Conservation (phyloP, 1,140 invertebrate species). For the Diprion similis region DNA sequence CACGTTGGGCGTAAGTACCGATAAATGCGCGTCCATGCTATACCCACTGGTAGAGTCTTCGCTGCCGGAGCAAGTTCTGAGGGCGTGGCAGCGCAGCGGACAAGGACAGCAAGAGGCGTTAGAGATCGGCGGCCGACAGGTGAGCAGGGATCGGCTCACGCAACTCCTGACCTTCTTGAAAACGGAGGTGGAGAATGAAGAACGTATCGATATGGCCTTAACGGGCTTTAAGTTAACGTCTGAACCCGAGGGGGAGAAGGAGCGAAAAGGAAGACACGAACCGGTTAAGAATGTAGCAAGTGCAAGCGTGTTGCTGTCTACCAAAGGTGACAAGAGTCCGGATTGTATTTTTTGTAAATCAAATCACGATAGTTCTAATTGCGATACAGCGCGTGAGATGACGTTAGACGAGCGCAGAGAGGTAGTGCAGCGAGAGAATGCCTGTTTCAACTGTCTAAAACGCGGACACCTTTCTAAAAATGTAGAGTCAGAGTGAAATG, state of each 20-base stretch:
- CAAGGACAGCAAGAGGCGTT: constrained; percentile 15
- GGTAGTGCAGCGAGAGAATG: constrained; percentile 19
- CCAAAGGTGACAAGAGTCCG: not conserved
- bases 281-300: constrained; percentile 5
- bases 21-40: constrained; percentile 47
- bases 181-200: constrained; percentile 39
- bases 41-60: constrained; percentile 51
- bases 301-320: constrained; percentile 20
- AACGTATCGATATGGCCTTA: constrained; percentile 36
- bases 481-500: constrained; percentile 22
- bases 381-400: not conserved
- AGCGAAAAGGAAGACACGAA: not conserved
- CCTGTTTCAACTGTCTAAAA: constrained; percentile 28
- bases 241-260: constrained; percentile 13
- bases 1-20: constrained; percentile 44
- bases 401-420: constrained; percentile 9
- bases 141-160: constrained; percentile 27
- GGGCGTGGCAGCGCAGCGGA: constrained; percentile 39
- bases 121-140: not conserved
- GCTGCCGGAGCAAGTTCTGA: constrained; percentile 40
- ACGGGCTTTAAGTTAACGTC: constrained; percentile 22
- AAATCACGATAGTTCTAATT: not conserved
- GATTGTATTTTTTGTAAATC: constrained; percentile 15
- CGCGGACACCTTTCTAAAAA: not conserved
- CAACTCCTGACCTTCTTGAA: constrained; percentile 34